Conservation (phyloP, 2,113 vertebrate species). For the Polypterus bichir region DNA sequence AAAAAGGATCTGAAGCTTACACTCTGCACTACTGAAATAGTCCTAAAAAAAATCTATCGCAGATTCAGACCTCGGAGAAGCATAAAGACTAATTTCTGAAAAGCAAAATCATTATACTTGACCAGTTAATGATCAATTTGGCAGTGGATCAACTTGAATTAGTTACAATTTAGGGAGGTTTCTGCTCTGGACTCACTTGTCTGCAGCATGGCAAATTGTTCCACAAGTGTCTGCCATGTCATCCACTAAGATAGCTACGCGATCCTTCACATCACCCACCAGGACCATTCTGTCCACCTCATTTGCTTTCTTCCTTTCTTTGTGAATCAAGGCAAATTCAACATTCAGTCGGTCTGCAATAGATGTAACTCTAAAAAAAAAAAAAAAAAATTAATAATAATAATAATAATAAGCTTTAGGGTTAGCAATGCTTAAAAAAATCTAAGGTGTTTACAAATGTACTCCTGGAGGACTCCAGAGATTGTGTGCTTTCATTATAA, state of each 20-base stretch:
- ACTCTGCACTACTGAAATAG: too few species aligned
- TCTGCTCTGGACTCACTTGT: constrained; percentile 57
- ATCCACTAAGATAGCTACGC: constrained; percentile 83
- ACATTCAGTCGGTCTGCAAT: constrained; percentile 87
- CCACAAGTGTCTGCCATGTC: constrained; percentile 95
- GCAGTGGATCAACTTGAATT: too few species aligned
- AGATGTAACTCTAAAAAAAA: constrained; percentile 69
- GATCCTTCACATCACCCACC: constrained; percentile 82
- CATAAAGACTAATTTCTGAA: too few species aligned
- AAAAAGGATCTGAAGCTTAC: too few species aligned
- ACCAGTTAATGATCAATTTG: too few species aligned
- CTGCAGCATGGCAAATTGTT: constrained; percentile 83
- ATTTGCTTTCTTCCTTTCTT: constrained; percentile 88
- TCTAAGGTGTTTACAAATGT: too few species aligned
- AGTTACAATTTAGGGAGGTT: too few species aligned
- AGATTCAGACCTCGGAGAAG: too few species aligned
- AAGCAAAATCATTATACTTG: too few species aligned
- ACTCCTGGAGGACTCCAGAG: too few species aligned
- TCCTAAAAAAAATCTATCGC: too few species aligned
- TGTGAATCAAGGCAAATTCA: constrained; percentile 91
- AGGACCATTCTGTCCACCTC: constrained; percentile 93
- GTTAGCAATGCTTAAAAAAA: neutral
- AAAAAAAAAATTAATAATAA: constrained; percentile 4
- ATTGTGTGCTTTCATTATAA: too few species aligned
- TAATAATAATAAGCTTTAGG: constrained; percentile 8